Percentiles rank a stretch among this genome's conserved stretches.
Evolutionary conservation across 2,888 invertebrate genomes (phyloP).

Genomic region (Hypselothyrea guttata): DNA sequence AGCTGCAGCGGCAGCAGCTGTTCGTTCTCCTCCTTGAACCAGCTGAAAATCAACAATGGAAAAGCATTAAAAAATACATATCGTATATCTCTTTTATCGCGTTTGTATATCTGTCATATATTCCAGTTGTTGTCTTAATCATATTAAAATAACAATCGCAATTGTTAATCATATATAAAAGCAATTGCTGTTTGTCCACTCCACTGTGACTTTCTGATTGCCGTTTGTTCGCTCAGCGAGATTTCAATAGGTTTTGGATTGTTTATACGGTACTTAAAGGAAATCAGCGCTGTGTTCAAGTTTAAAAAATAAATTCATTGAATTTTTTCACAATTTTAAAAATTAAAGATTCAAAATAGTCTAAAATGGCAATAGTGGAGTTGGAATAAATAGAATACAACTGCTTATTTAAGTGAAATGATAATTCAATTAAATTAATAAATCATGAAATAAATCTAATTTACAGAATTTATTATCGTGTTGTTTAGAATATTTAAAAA

Average conservation of each 20-base stretch:
- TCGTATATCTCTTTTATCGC: not conserved
- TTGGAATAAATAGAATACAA: too few species aligned
- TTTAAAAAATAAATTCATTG: too few species aligned
- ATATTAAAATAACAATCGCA: constrained; percentile 59
- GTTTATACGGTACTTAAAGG: not conserved
- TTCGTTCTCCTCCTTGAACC: constrained; percentile 90
- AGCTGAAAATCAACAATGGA: constrained; percentile 82
- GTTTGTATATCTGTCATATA: not conserved
- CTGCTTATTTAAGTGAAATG: too few species aligned
- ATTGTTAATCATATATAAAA: constrained; percentile 62
- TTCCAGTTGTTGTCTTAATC: constrained; percentile 40
- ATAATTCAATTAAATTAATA: too few species aligned
- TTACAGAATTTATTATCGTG: too few species aligned
- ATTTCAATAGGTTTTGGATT: too few species aligned
- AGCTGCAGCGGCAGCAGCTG: constrained; percentile 87
- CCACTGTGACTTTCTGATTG: constrained; percentile 33
- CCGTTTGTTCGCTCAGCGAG: constrained; percentile 20
- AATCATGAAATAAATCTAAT: too few species aligned
- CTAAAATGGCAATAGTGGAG: too few species aligned
- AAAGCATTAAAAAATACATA: not conserved
- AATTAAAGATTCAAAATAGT: too few species aligned
- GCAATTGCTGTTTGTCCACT: constrained; percentile 19
- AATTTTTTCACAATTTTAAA: too few species aligned
- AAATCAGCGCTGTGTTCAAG: too few species aligned
- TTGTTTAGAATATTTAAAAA: too few species aligned